Evolutionary conservation across 92 coral and sea anemone species (phyloP).

Genomic region (Virgularia gustaviana): DNA sequence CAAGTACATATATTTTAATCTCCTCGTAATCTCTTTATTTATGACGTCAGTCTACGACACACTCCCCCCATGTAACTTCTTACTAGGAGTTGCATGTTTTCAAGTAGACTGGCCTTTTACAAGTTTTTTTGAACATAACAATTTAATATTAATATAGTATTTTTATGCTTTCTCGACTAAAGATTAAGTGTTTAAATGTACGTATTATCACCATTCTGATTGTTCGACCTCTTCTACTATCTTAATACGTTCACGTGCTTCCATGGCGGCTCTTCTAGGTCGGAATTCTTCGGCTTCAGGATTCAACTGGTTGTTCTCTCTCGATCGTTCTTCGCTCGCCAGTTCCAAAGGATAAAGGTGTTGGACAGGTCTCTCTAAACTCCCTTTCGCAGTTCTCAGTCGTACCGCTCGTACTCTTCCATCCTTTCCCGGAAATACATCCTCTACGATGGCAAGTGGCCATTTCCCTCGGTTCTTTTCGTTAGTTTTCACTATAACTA

Average conservation of each 20-base stretch:
- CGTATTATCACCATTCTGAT: no score
- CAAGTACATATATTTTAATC: no score
- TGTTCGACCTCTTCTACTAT: slow-evolving; percentile 1
- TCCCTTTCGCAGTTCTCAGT: background rate
- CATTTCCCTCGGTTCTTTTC: slow-evolving; percentile 44
- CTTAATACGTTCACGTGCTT: slow-evolving; percentile 6
- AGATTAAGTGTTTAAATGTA: no score
- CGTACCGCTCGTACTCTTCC: slow-evolving; percentile 3
- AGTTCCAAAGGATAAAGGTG: slow-evolving; percentile 7
- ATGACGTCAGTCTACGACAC: no score
- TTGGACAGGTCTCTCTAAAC: background rate
- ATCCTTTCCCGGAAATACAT: background rate
- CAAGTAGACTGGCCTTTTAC: no score
- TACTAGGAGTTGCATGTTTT: no score
- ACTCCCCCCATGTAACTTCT: no score
- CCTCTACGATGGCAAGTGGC: slow-evolving; percentile 47
- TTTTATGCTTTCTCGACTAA: no score
- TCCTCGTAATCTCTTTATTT: no score
- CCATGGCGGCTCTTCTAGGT: slow-evolving; percentile 26
- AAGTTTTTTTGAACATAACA: no score
- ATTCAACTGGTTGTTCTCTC: slow-evolving; percentile 14
- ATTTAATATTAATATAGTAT: no score
- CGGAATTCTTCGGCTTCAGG: slow-evolving; percentile 15
- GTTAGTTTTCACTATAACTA: slow-evolving; percentile 38
- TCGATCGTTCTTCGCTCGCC: no score